These are phyloP conservation scores for Chamaea fasciata DNA, from an alignment of 2,113 vertebrate genomes.

Conservation along the genomic window DNA sequence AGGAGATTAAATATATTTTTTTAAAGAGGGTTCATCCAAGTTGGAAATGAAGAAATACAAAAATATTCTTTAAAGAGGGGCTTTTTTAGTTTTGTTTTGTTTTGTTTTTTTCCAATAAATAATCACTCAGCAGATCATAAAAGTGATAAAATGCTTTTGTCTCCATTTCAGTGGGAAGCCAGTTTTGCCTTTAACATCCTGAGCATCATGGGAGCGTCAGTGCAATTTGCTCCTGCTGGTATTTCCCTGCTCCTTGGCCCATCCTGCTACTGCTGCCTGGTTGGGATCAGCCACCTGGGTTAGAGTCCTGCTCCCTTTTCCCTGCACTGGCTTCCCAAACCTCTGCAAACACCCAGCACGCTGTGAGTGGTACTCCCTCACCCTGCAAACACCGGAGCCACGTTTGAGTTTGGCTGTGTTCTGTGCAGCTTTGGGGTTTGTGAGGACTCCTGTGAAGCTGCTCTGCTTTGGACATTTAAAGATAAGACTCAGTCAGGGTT, in stretches of 20 bases:
- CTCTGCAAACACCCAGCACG: background rate
- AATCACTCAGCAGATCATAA: background rate
- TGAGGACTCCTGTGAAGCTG: conserved; percentile 22
- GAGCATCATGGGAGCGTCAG: conserved; percentile 1
- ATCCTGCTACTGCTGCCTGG: conserved; percentile 25
- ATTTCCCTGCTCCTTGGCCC: conserved; percentile 51
- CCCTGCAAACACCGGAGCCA: background rate
- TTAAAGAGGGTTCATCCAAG: background rate
- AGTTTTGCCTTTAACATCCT: conserved; percentile 42
- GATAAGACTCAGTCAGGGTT: rapidly evolving
- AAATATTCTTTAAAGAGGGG: background rate
- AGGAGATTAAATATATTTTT: background rate
- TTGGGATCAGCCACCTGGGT: conserved; percentile 33
- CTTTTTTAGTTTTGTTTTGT: too few species aligned
- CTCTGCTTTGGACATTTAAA: background rate
- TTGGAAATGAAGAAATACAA: background rate
- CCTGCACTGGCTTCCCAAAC: conserved; percentile 2
- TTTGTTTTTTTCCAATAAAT: background rate
- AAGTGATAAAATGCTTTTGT: conserved; percentile 38
- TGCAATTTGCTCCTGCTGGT: conserved; percentile 58
- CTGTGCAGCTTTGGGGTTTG: background rate
- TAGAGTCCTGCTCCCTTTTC: conserved; percentile 41
- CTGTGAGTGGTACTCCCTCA: conserved; percentile 27
- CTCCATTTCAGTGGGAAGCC: conserved; percentile 62
- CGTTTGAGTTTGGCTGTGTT: background rate